These are phyloP conservation scores for Isurus oxyrinchus DNA, from an alignment of 2,113 vertebrate genomes.

Conservation along the genomic window DNA sequence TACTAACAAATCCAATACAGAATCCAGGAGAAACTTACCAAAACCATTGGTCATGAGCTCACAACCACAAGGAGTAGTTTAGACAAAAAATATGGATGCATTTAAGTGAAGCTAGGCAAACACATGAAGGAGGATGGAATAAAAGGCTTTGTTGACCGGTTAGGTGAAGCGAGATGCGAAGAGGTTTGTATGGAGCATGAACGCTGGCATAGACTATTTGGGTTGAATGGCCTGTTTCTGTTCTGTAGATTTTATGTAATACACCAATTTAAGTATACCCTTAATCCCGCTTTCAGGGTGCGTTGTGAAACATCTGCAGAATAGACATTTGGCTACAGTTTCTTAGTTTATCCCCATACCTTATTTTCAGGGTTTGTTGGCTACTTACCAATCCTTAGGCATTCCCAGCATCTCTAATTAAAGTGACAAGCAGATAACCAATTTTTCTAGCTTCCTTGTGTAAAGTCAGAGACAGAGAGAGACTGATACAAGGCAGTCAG, in stretches of 20 bases:
- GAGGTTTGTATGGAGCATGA: background rate
- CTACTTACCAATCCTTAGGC: too few relatives aligned
- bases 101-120: background rate
- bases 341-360: background rate
- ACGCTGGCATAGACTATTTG: background rate
- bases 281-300: background rate
- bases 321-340: background rate
- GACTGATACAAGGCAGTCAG: background rate
- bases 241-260: background rate
- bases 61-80: background rate
- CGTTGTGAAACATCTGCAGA: background rate
- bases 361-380: too few relatives aligned
- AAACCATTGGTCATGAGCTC: background rate
- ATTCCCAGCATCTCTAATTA: background rate
- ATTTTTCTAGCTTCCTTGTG: background rate
- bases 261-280: background rate
- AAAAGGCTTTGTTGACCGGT: background rate
- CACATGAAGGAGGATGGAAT: background rate
- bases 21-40: background rate
- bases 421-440: background rate
- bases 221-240: background rate
- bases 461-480: background rate
- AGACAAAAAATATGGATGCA: background rate
- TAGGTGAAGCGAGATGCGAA: background rate
- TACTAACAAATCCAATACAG: background rate